These are phyloP conservation scores for Solenodon paradoxus DNA, from an alignment of 2,113 vertebrate genomes.

Conservation along the genomic window DNA sequence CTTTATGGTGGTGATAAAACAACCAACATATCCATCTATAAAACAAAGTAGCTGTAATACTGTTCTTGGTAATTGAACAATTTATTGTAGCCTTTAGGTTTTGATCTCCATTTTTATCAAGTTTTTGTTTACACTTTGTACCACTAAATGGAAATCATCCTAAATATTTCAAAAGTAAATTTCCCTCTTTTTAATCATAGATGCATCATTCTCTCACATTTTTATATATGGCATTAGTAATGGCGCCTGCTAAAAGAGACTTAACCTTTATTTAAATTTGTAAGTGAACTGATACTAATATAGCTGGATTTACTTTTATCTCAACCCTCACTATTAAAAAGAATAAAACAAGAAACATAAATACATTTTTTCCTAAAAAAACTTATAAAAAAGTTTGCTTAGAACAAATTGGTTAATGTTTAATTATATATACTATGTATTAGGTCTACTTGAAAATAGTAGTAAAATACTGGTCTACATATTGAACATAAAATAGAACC, in stretches of 20 bases:
- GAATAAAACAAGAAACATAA: not conserved
- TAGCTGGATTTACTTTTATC: not conserved
- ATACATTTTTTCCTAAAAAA: not conserved
- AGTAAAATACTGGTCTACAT: not conserved
- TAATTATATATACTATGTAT: not conserved
- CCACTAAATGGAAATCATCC: constrained; percentile 1
- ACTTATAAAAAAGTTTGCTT: not conserved
- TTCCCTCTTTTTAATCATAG: not conserved
- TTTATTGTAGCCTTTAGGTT: not conserved
- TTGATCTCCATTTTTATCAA: not conserved
- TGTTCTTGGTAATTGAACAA: not conserved
- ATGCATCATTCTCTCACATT: not conserved
- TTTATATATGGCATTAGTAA: not conserved
- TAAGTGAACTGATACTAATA: not conserved
- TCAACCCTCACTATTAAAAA: not conserved
- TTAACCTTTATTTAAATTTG: not conserved
- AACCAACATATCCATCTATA: not conserved
- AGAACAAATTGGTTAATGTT: not conserved
- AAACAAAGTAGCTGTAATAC: not conserved
- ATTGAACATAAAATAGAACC: constrained; percentile 1
- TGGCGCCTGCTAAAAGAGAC: not conserved
- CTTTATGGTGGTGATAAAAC: not conserved
- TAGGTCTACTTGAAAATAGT: constrained; percentile 9
- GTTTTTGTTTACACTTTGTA: constrained; percentile 21
- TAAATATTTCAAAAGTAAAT: constrained; percentile 11